phyloP scores from a whole-genome alignment of 2,888 invertebrate species.

The Drosophila subsilvestris region DNA sequence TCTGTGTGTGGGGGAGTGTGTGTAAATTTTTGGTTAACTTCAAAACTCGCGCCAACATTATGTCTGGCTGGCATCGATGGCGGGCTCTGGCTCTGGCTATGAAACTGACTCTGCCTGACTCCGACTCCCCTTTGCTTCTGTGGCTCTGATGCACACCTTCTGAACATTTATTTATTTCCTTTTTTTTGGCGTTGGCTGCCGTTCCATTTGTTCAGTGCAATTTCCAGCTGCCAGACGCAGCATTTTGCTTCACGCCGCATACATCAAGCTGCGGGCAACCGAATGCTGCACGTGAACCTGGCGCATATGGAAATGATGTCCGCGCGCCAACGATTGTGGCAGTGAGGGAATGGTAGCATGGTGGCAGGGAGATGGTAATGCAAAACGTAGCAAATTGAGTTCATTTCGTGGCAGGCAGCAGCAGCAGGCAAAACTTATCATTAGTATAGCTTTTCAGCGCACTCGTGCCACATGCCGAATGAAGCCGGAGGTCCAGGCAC shows the following conservation, averaged over 20 bases:
- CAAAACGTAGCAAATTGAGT: conserved; percentile 77
- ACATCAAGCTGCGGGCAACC: conserved; percentile 44
- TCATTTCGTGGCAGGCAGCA: conserved; percentile 71
- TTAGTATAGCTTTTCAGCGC: conserved; percentile 81
- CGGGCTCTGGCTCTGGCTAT: not conserved
- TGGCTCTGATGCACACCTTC: conserved; percentile 18
- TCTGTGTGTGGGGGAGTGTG: conserved; percentile 38
- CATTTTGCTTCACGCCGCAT: conserved; percentile 36
- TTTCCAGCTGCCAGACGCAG: conserved; percentile 71
- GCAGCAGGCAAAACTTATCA: conserved; percentile 72
- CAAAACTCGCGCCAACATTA: conserved; percentile 73
- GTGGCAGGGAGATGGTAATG: conserved; percentile 51
- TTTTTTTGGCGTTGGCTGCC: conserved; percentile 20
- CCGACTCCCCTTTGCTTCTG: conserved; percentile 10
- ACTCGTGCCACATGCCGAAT: conserved; percentile 67
- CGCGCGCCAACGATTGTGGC: conserved; percentile 5
- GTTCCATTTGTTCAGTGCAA: conserved; percentile 50
- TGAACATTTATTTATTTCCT: conserved; percentile 38
- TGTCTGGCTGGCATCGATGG: conserved; percentile 46
- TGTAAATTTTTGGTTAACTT: conserved; percentile 76
- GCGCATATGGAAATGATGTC: conserved; percentile 43
- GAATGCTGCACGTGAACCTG: conserved; percentile 31
- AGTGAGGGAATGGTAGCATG: not conserved
- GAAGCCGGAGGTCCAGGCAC: conserved; percentile 41
- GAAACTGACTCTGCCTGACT: not conserved